Base-by-base conservation (phyloP, 35 echinoderm and acorn worm species). In the Apostichopus japonicus region DNA sequence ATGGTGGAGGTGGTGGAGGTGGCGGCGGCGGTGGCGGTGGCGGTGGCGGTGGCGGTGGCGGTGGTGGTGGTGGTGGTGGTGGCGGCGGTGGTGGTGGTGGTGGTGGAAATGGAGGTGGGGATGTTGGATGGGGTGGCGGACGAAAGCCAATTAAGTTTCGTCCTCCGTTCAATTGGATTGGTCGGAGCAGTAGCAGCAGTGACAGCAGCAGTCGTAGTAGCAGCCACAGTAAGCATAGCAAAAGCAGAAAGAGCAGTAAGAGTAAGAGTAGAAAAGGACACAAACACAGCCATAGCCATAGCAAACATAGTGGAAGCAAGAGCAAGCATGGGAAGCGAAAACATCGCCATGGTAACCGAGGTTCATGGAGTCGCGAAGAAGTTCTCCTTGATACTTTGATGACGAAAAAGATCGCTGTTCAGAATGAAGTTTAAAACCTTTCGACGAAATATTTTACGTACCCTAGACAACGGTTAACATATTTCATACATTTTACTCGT, bases 341-440 rank as follows among this genome's bases (percentile, higher is more conserved):
- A 16, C 17, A 58, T 23, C 17, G 54, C 0, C 16, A 24, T 57
- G 54, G 81, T 21, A 84, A 57, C 55, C 17, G 81, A 54, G 57
- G 55, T 24, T 84, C 81, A 84, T 84, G 81, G 81, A 84, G 81
- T 57, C 53, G 81, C n/a, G 81, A 84, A 23, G 81, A 84, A 57
- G 57, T 57, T 57, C 54, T 84, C 5, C 16, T 84, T 4, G 57
- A 84, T 57, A 8, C 81, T 57, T 54, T 84, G 10, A 84, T 57
- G 54, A 84, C 54, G n/a, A 84, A 54, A 58, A 57, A 84, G 11
- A 54, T 57, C 16, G 81, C 54, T 16, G 78, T 54, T 21, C 53
- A 57, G 54, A 53, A 53, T 58, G 53, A 54, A 58, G 9, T 84
- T 19, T 84, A 84, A 33, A 33, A 58, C 57, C 15, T 84, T n/a